These are phyloP conservation scores for Castor canadensis DNA, from an alignment of 2,113 vertebrate genomes.

Conservation along the genomic window DNA sequence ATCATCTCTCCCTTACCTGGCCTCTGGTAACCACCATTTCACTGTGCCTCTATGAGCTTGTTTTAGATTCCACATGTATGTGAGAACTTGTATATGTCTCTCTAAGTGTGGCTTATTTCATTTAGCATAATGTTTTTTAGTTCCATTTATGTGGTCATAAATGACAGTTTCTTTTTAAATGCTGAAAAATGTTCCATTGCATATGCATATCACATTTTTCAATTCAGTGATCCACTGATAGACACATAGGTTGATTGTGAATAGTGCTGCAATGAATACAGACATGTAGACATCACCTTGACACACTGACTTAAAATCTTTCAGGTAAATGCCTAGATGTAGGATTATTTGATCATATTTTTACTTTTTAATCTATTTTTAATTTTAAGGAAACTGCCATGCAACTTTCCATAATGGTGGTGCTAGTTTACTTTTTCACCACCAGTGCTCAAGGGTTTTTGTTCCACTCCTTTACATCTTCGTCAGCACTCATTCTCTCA, in stretches of 20 bases:
- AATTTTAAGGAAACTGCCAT: neutral
- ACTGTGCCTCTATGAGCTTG: neutral
- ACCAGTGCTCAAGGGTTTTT: neutral
- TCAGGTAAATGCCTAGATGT: neutral
- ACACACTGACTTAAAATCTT: neutral
- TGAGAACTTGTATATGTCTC: neutral
- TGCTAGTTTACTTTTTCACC: neutral
- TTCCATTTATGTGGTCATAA: neutral
- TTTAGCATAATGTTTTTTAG: too few species aligned
- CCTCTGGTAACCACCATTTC: neutral
- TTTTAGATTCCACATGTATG: neutral
- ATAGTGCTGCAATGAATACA: neutral
- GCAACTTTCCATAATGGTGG: neutral
- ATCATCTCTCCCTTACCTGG: accelerated
- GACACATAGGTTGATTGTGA: neutral
- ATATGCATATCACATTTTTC: neutral
- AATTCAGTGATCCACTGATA: neutral
- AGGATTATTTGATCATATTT: neutral
- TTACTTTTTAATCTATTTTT: neutral
- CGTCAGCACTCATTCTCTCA: neutral
- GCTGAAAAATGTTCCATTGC: too few species aligned
- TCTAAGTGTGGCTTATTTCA: neutral
- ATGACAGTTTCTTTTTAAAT: neutral
- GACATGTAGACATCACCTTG: neutral
- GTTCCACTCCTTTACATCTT: neutral